Base-by-base conservation (phyloP, 2,888 invertebrate genomes). In the Lasioglossum villosulum region DNA sequence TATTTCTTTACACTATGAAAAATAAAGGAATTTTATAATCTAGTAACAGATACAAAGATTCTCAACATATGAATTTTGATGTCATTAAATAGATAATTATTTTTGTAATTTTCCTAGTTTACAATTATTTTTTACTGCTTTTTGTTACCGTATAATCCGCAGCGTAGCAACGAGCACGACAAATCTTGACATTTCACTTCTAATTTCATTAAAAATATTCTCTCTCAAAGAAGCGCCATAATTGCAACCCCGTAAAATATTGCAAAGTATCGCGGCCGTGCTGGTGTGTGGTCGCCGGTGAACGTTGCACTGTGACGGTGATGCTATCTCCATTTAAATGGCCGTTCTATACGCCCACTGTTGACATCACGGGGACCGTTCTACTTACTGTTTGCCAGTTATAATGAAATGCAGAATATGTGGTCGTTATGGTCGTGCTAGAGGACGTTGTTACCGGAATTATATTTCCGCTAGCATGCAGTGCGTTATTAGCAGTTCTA, bases 371-470 rank as follows among this genome's bases (percentile, higher is more conserved):
- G 2, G 30, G 30, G 63, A 63, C 30, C 30, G 63, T 63, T 63
- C 63, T 63, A 63, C 63, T 63, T 63, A 63, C 63, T 63, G 63
- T 63, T 63, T 63, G 63, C 63, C 63, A 30, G 63, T 63, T 63
- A 63, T 63, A 63, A 63, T 63, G 63, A 63, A 63, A 63, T 63
- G 63, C 63, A 63, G 63, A 63, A 30, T 63, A 63, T 63, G 30
- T 63, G 63, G 63, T 63, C 63, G 63, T 63, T 63, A 63, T 63
- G 63, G 30, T 63, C 63, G 63, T 30, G 63, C 63, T 6, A 19
- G 30, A 63, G 63, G 63, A 63, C 63, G 63, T 63, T 63, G 63
- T 63, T 63, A 63, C 63, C 63, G 63, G 63, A 63, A 63, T 63
- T 63, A 30, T 63, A 30, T 30, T 63, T 63, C 63, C 63, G 63